phyloP scores from a whole-genome alignment of 2,113 vertebrate species.

The Aldabrachelys gigantea region DNA sequence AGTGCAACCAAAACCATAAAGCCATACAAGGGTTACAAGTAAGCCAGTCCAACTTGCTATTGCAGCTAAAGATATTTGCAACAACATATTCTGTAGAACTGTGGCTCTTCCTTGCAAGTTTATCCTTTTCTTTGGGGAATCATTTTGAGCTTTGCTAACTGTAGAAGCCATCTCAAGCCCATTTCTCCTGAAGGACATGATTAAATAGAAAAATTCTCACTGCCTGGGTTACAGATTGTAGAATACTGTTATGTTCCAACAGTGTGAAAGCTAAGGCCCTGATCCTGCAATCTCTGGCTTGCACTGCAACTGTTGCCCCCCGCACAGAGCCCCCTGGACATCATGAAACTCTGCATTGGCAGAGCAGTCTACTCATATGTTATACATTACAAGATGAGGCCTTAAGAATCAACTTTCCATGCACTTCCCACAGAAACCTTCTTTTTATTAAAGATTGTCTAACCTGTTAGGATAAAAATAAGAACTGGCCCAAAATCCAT shows the following conservation, averaged over 20 bases:
- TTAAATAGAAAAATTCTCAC: constrained; percentile 45
- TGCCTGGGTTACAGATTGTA: constrained; percentile 50
- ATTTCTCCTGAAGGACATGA: constrained; percentile 55
- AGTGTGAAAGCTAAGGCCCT: constrained; percentile 31
- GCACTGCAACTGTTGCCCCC: constrained; percentile 42
- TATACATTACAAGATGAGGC: constrained; percentile 31
- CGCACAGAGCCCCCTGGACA: not conserved
- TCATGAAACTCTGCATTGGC: not conserved
- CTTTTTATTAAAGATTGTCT: not conserved
- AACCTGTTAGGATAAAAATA: constrained; percentile 54
- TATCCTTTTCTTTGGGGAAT: constrained; percentile 44
- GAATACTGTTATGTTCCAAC: constrained; percentile 44
- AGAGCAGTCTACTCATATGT: constrained; percentile 37
- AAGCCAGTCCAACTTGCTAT: constrained; percentile 16
- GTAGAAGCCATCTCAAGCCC: constrained; percentile 42
- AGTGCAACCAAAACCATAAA: constrained; percentile 23
- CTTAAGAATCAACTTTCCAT: constrained; percentile 47
- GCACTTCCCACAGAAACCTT: constrained; percentile 24
- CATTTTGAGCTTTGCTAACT: constrained; percentile 54
- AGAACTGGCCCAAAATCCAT: constrained; percentile 17
- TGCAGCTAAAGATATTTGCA: constrained; percentile 37
- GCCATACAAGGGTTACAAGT: constrained; percentile 14
- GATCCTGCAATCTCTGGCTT: not conserved
- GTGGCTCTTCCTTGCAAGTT: constrained; percentile 46
- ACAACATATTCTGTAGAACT: constrained; percentile 33